Evolutionary conservation across 2,888 invertebrate genomes (phyloP), one percentile per base, ranked within the genome.

Genomic region (Hipparchia sbordonii): DNA sequence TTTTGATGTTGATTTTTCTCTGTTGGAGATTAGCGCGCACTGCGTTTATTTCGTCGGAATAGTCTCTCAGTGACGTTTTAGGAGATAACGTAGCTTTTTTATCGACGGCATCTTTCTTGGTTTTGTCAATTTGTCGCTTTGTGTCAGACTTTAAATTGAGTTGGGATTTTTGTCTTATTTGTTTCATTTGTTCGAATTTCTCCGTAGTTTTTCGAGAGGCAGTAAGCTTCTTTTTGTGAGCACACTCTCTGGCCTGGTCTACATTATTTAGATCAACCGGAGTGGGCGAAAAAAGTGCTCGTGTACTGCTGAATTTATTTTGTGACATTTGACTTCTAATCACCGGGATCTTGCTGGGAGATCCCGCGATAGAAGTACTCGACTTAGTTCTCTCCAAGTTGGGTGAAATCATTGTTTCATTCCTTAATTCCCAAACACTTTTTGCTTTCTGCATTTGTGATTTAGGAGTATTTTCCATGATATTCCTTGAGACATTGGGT

Each of bases 261-360:
- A 93, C 84, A 85, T 89, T 89, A 80, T 83, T 89, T 93, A 94
- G 94, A 94, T 94, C 93, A 89, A 92, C 90, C 86, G 93, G 94
- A 94, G 94, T 94, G 93, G 94, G 93, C 88, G 94, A 93, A 89
- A 94, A 94, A 79, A 94, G 88, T 83, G 94, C 94, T 83, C 94
- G 88, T 46, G 94, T 92, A 79, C 93, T 94, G 79, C 90, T 93
- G 79, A 94, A 93, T 80, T 93, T 94, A 77, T 89, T 89, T 67
- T 89, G 92, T 76, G 92, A 88, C 89, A 93, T 90, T 82, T 93
- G 93, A 86, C 93, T 90, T 86, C 94, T 92, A 81, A 94, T 93
- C 90, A 95, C 94, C 83, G 95, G 95, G 87, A 95, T 95, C 90
- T 95, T 95, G 84, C 95, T 95, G 67, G 94, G 93, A 89, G 95